These are phyloP conservation scores for Oncorhynchus gorbuscha DNA, from an alignment of 2,113 vertebrate genomes.

Conservation along the genomic window DNA sequence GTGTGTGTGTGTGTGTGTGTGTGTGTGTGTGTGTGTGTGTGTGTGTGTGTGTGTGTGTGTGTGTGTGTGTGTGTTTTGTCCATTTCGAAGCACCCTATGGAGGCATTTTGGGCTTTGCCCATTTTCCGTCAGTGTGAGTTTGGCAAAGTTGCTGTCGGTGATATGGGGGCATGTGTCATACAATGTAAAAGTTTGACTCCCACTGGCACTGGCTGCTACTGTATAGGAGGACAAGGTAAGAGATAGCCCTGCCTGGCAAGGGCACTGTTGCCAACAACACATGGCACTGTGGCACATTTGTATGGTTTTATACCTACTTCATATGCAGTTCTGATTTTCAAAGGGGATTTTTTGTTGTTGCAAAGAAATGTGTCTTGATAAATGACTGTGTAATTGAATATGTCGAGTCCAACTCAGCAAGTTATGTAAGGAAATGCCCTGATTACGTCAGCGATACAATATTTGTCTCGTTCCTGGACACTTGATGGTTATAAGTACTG, in stretches of 20 bases:
- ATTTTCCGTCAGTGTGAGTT: constrained; percentile 51
- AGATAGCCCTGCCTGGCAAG: constrained; percentile 29
- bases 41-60: not conserved
- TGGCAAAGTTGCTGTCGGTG: constrained; percentile 19
- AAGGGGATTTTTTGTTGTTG: constrained; percentile 10
- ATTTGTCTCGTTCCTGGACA: no score
- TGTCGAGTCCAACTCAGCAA: constrained; percentile 30
- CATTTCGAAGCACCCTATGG: constrained; percentile 16
- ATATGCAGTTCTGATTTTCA: constrained; percentile 8
- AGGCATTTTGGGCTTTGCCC: constrained; percentile 44
- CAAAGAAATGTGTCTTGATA: constrained; percentile 31
- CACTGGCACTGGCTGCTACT: constrained; percentile 29
- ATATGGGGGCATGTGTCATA: constrained; percentile 31
- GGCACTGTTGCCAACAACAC: constrained; percentile 15
- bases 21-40: constrained; percentile 3
- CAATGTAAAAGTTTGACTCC: constrained; percentile 28
- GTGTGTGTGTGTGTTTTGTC: constrained; percentile 18
- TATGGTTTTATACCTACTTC: constrained; percentile 14
- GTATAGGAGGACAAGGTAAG: constrained; percentile 45
- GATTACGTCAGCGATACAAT: no score
- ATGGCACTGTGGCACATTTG: constrained; percentile 28
- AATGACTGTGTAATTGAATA: constrained; percentile 26
- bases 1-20: constrained; percentile 32
- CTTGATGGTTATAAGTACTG: no score
- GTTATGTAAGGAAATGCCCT: constrained; percentile 3